Evolutionary conservation across 2,797 vertebrate species (phyloP).

Genomic region (Tragelaphus eurycerus): DNA sequence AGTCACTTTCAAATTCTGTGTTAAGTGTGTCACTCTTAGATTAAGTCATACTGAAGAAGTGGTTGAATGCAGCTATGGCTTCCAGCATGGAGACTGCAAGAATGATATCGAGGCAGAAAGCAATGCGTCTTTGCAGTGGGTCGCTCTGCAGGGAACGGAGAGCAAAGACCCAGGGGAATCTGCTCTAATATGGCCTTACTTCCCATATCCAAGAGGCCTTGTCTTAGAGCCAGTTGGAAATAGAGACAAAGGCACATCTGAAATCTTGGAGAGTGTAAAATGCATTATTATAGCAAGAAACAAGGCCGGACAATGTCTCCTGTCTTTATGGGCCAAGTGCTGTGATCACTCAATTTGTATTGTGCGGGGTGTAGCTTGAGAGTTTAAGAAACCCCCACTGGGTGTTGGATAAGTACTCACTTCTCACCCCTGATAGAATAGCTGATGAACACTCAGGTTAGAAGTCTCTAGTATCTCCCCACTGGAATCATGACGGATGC

Average conservation of each 20-base stretch:
- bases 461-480: not conserved
- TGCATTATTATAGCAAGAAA: not conserved
- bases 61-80: not conserved
- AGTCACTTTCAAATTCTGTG: not conserved
- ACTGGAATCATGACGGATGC: not conserved
- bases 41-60: not conserved
- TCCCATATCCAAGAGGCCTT: not conserved
- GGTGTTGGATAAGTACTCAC: not conserved
- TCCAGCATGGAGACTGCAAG: not conserved
- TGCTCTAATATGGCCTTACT: not conserved
- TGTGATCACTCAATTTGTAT: not conserved
- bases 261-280: not conserved
- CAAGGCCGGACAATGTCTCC: not conserved
- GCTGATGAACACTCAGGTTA: not conserved
- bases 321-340: not conserved
- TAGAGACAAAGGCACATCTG: not conserved
- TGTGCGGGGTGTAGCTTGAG: not conserved
- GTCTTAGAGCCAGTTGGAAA: not conserved
- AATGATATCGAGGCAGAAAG: not conserved
- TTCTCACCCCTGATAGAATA: not conserved
- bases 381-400: not conserved
- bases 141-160: not conserved
- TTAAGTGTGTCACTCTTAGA: not conserved
- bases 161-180: not conserved
- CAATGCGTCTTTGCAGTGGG: not conserved